Conservation (phyloP, 1,140 invertebrate genomes). For the Mamestra configurata region DNA sequence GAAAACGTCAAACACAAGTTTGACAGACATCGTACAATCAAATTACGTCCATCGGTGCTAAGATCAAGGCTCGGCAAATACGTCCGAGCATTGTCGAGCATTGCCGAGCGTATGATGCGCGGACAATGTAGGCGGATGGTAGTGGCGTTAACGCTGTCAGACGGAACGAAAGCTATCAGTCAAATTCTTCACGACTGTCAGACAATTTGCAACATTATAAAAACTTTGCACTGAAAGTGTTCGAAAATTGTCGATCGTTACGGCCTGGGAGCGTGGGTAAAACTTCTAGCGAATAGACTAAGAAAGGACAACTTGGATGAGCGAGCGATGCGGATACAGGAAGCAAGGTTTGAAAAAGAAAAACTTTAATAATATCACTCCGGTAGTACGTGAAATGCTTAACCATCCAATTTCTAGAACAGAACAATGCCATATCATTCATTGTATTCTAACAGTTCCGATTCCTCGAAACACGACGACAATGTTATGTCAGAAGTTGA, state of each 20-base stretch:
- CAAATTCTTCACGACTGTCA: slow-evolving; percentile 82
- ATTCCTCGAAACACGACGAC: not conserved
- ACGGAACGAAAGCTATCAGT: slow-evolving; percentile 79
- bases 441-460: slow-evolving; percentile 6
- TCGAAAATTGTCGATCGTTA: slow-evolving; percentile 1
- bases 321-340: not conserved
- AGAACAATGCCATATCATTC: slow-evolving; percentile 24
- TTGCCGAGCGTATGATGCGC: slow-evolving; percentile 49
- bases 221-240: slow-evolving; percentile 39
- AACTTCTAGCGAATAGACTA: not conserved
- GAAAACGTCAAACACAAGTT: not conserved
- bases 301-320: not conserved
- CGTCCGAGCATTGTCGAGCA: slow-evolving; percentile 32
- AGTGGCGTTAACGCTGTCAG: slow-evolving; percentile 64
- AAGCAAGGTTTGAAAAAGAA: not conserved
- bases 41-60: slow-evolving; percentile 32
- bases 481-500: slow-evolving; percentile 2
- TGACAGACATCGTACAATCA: slow-evolving; percentile 33
- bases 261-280: not conserved
- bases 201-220: slow-evolving; percentile 79
- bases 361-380: not conserved
- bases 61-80: slow-evolving; percentile 42
- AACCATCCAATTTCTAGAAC: slow-evolving; percentile 16
- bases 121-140: slow-evolving; percentile 56
- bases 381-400: not conserved